phyloP scores from a whole-genome alignment of 2,113 vertebrate genomes.

The Turdus rufiventris region DNA sequence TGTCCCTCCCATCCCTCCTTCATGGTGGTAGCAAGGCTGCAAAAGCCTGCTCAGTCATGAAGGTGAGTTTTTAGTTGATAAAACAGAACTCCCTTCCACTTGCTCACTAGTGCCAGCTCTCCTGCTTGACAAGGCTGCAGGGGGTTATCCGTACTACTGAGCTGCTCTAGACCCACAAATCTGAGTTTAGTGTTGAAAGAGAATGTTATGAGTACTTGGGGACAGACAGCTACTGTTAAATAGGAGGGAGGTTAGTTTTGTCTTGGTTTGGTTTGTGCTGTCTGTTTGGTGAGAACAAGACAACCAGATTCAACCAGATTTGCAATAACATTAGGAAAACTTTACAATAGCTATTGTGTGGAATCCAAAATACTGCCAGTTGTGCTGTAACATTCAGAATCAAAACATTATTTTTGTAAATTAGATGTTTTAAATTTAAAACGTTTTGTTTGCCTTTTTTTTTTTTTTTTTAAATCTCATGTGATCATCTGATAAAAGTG shows the following conservation, averaged over 20 bases:
- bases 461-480: background rate
- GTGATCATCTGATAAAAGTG: background rate
- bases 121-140: background rate
- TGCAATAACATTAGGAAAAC: background rate
- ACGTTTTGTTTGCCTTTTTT: background rate
- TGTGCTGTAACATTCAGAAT: background rate
- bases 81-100: background rate
- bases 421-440: background rate
- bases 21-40: background rate
- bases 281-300: background rate
- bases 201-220: background rate
- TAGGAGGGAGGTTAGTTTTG: background rate
- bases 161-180: background rate
- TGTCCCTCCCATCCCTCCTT: background rate
- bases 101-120: background rate
- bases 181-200: background rate
- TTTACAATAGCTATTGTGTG: background rate
- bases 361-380: background rate
- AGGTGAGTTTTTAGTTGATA: background rate
- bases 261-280: background rate
- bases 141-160: background rate
- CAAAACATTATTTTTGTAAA: background rate
- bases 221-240: background rate
- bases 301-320: background rate
- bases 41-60: background rate